phyloP scores from a whole-genome alignment of 2,797 vertebrate genomes.

The Girardinus metallicus region DNA sequence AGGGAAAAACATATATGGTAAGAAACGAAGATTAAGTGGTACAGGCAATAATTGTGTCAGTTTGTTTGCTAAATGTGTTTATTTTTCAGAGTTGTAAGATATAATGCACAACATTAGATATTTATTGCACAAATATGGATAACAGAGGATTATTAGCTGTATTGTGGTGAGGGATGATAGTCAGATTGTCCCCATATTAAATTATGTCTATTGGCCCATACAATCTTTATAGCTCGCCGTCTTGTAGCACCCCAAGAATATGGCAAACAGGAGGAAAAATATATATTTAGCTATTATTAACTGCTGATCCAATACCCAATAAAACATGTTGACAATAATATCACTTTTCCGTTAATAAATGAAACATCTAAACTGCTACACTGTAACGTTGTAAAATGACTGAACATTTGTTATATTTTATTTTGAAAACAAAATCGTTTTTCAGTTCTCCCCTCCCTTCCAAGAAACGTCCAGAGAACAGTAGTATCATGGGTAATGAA shows the following conservation, averaged over 20 bases:
- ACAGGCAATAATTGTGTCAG: not conserved
- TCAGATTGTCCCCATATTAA: not conserved
- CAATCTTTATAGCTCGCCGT: not conserved
- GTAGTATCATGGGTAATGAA: constrained; percentile 34
- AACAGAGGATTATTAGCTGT: not conserved
- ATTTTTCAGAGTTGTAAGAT: not conserved
- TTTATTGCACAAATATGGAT: not conserved
- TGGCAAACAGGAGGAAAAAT: not conserved
- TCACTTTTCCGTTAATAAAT: not conserved
- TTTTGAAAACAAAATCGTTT: constrained; percentile 21
- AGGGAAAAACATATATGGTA: not conserved
- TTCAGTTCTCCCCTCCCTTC: not conserved
- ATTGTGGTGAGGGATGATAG: not conserved
- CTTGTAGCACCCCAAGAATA: not conserved
- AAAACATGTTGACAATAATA: not conserved
- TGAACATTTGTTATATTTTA: constrained; percentile 9
- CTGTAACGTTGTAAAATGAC: not conserved
- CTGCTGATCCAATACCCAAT: not conserved
- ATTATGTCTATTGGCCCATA: not conserved
- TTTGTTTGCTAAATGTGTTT: not conserved
- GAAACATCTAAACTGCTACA: not conserved
- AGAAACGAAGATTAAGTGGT: not conserved
- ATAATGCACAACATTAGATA: not conserved
- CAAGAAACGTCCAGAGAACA: not conserved
- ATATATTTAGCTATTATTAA: not conserved